Conservation (phyloP, 1,140 invertebrate species). For the Lepidostoma basale region DNA sequence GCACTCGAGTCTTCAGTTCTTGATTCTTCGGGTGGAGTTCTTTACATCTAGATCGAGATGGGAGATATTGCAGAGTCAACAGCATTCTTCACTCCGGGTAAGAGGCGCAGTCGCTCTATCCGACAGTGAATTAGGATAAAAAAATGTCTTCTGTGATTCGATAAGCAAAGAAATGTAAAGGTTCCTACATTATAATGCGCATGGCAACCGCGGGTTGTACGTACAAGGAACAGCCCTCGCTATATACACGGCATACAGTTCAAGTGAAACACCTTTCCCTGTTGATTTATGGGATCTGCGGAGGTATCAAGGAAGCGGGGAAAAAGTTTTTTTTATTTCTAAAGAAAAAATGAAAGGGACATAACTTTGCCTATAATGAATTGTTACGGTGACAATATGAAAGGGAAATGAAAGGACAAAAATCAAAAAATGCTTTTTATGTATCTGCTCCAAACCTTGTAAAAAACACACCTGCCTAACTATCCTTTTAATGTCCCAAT, state of each 20-base stretch:
- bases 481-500: too few species aligned
- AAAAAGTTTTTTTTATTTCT: slow-evolving; percentile 27
- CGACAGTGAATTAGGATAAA: background rate
- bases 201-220: too few species aligned
- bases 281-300: slow-evolving; percentile 45
- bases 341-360: slow-evolving; percentile 42
- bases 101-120: background rate
- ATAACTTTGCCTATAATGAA: slow-evolving; percentile 43
- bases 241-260: background rate
- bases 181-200: background rate
- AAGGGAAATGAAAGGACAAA: slow-evolving; percentile 36
- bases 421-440: too few species aligned
- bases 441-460: too few species aligned
- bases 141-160: slow-evolving; percentile 12
- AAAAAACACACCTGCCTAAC: too few species aligned
- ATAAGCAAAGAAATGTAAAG: background rate
- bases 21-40: slow-evolving; percentile 34
- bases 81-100: slow-evolving; percentile 31
- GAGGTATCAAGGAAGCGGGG: slow-evolving; percentile 10
- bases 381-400: slow-evolving; percentile 46
- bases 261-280: slow-evolving; percentile 39
- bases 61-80: slow-evolving; percentile 38
- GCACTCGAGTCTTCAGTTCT: slow-evolving; percentile 28
- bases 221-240: too few species aligned
- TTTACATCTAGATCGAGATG: slow-evolving; percentile 43